Conservation (phyloP, 2,797 vertebrate genomes). For the Agapornis canus region DNA sequence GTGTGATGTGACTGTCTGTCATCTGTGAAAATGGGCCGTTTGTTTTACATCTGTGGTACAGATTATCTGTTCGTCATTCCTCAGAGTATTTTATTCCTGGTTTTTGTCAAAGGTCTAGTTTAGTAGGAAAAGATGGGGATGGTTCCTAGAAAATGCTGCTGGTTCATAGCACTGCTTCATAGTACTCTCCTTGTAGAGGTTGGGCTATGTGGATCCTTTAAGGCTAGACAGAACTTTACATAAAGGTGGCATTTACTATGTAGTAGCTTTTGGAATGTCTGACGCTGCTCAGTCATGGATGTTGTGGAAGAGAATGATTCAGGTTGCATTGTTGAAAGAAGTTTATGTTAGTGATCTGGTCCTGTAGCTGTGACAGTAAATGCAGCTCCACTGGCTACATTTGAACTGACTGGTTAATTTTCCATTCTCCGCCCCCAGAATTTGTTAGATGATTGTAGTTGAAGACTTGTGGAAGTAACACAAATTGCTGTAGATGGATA, state of each 20-base stretch:
- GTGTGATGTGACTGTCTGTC: not conserved
- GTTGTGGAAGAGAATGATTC: not conserved
- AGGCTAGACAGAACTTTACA: not conserved
- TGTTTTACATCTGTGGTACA: not conserved
- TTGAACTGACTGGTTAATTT: not conserved
- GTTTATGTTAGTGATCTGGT: not conserved
- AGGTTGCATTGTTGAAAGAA: not conserved
- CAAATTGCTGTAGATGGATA: not conserved
- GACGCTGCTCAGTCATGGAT: not conserved
- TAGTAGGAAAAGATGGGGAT: not conserved
- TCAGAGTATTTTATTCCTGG: not conserved
- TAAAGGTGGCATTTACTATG: not conserved
- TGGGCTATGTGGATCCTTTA: not conserved
- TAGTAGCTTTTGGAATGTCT: not conserved
- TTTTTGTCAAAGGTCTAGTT: not conserved
- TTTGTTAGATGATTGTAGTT: not conserved
- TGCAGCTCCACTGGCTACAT: not conserved
- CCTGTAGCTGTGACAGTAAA: not conserved
- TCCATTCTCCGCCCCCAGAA: not conserved
- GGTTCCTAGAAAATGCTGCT: not conserved
- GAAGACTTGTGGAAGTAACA: not conserved
- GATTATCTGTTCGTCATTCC: not conserved
- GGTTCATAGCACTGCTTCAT: not conserved
- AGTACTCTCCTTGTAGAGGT: rapidly evolving
- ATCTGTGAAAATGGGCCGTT: not conserved